phyloP scores from a whole-genome alignment of 1,140 invertebrate genomes.

The Bombus polaris region DNA sequence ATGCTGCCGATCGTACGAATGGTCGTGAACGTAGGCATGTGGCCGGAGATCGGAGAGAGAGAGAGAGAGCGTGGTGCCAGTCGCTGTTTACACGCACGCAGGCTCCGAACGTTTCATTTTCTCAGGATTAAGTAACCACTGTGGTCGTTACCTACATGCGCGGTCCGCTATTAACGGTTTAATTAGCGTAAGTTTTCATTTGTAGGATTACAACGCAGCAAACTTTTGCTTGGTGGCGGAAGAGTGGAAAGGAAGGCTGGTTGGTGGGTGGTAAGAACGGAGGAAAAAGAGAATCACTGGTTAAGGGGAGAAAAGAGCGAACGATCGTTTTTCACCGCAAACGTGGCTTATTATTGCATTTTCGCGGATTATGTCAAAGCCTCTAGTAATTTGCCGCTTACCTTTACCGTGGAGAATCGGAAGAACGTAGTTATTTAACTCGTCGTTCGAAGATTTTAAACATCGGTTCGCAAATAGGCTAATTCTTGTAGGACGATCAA shows the following conservation, averaged over 20 bases:
- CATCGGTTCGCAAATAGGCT: not conserved
- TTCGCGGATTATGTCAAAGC: conserved; percentile 65
- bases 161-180: conserved; percentile 80
- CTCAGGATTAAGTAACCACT: conserved; percentile 81
- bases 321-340: conserved; percentile 70
- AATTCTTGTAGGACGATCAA: not conserved
- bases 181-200: conserved; percentile 83
- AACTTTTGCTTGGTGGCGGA: conserved; percentile 15
- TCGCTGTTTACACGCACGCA: conserved; percentile 66
- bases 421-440: conserved; percentile 47
- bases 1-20: conserved; percentile 18
- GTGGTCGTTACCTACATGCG: conserved; percentile 78
- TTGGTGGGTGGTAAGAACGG: conserved; percentile 16
- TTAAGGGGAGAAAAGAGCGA: not conserved
- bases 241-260: conserved; percentile 23
- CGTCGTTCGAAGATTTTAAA: conserved; percentile 16
- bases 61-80: not conserved
- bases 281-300: conserved; percentile 30
- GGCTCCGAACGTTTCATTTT: conserved; percentile 77
- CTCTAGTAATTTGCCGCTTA: conserved; percentile 68
- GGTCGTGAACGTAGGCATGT: not conserved
- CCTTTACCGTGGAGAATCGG: conserved; percentile 54
- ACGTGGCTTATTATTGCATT: conserved; percentile 74
- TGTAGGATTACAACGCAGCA: conserved; percentile 74
- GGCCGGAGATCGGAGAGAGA: not conserved